Evolutionary conservation across 1,140 invertebrate genomes (phyloP).

Genomic region (Platorchestia sp.): DNA sequence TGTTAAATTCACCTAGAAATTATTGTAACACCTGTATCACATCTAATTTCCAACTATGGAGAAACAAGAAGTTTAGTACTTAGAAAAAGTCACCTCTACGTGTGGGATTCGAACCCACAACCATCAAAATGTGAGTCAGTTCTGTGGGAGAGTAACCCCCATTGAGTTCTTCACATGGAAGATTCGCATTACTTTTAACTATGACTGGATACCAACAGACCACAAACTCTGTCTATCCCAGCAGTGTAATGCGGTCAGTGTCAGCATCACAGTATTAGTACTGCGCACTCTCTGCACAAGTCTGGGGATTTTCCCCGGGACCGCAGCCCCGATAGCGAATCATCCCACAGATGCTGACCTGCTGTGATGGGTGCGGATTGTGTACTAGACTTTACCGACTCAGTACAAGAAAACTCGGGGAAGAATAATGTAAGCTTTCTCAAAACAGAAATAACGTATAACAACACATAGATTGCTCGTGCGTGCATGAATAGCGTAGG

Average conservation of each 20-base stretch:
- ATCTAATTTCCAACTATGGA: too few relatives aligned
- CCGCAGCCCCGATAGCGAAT: conserved; percentile 32
- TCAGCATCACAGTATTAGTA: conserved; percentile 18
- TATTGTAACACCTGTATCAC: too few relatives aligned
- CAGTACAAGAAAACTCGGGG: background rate
- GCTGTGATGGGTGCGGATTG: background rate
- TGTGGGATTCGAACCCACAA: background rate
- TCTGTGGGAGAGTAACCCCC: conserved; percentile 46
- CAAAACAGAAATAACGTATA: too few relatives aligned
- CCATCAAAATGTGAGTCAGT: background rate
- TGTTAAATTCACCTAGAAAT: too few relatives aligned
- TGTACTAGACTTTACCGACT: background rate
- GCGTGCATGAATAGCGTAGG: too few relatives aligned
- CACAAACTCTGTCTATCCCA: background rate
- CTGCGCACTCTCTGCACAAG: conserved; percentile 36
- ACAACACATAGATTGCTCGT: too few relatives aligned
- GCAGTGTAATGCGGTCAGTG: background rate
- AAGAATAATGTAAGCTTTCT: too few relatives aligned
- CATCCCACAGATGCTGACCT: conserved; percentile 12
- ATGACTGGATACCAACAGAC: background rate
- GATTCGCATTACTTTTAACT: conserved; percentile 42
- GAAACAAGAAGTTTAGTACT: too few relatives aligned
- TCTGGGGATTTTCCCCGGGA: conserved; percentile 54
- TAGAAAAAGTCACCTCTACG: background rate
- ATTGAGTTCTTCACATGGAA: conserved; percentile 41